Evolutionary conservation across 2,888 invertebrate genomes (phyloP), one percentile per base, ranked within the genome.

Genomic region (Euzophera pinguis): DNA sequence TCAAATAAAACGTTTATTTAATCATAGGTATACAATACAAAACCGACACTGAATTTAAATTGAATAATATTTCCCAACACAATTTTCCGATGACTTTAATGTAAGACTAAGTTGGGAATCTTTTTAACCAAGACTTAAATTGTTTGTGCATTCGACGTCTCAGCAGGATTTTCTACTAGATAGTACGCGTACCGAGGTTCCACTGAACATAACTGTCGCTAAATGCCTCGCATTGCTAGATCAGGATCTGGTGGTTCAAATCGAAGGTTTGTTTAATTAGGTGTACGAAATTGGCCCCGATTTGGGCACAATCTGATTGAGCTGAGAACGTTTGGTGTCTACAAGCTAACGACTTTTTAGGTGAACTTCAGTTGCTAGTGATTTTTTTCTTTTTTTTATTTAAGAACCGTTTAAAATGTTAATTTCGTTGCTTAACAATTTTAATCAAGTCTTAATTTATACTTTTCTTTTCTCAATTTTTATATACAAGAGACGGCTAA

Each of bases 191-290:
- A 29, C 43, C 43, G 29, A 43, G 29, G 42, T 43, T 8, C 43
- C 48, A 50, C 52, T 62, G 62, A 67, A 67, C 66, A 49, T 38
- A 49, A 27, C 38, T 49, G 48, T 49, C 38, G 37, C 37, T 39
- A 49, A 49, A 49, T 49, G 48, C 48, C 37, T 38, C 27, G 38
- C 37, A 49, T 49, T 49, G 48, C 48, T 13, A 29, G 38, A 49
- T 49, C 48, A 27, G 27, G 38, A 49, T 49, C 48, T 49, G 10
- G 1, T 13, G 35, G 35, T 35, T 13, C 38, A 29, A 49, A 43
- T 43, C 29, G 27, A 12, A 9, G 43, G 42, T 13, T 42, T 43
- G 29, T 29, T 43, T 43, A 43, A 43, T 43, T 43, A 43, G 13
- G 29, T 42, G 42, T 43, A 43, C 13, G 43, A 43, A 43, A 29